A percentile compares a stretch with the other conserved stretches of the same genome.
Conservation (phyloP, 37 sponge, comb jelly and placozoan species). For the Corticium candelabrum region DNA sequence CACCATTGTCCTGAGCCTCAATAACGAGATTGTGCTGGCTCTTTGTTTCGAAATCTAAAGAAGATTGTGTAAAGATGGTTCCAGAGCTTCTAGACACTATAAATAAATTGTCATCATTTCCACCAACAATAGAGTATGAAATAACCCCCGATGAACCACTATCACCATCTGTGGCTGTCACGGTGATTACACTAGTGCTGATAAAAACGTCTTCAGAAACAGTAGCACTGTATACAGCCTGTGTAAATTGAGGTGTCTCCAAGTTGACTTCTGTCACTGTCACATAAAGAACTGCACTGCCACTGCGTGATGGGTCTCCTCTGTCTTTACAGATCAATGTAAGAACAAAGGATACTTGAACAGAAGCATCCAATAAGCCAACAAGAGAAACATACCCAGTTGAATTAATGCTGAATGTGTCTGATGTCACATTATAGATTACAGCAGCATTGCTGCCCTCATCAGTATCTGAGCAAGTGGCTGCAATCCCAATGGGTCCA, state of each 20-base stretch:
- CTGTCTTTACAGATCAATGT: background rate
- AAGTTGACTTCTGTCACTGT: background rate
- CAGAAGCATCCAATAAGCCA: background rate
- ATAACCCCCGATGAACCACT: background rate
- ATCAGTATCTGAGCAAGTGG: slow-evolving; percentile 32
- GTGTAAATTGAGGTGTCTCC: background rate
- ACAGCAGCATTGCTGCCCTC: background rate
- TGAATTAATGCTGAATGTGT: background rate
- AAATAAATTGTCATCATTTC: background rate
- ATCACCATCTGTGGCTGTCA: background rate
- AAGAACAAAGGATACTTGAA: background rate
- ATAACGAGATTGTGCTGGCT: background rate
- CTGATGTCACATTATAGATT: background rate
- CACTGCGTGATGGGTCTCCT: background rate
- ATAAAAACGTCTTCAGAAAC: background rate
- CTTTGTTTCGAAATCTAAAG: background rate
- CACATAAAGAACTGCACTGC: background rate
- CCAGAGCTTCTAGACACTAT: background rate
- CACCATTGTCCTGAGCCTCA: background rate
- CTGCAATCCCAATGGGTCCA: slow-evolving; percentile 14
- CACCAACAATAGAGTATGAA: background rate
- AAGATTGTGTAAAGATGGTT: background rate
- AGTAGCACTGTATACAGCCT: background rate
- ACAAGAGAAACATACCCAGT: background rate
- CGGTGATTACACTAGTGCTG: background rate